phyloP scores from a whole-genome alignment of 2,888 invertebrate genomes.

The Augiades crinisus region DNA sequence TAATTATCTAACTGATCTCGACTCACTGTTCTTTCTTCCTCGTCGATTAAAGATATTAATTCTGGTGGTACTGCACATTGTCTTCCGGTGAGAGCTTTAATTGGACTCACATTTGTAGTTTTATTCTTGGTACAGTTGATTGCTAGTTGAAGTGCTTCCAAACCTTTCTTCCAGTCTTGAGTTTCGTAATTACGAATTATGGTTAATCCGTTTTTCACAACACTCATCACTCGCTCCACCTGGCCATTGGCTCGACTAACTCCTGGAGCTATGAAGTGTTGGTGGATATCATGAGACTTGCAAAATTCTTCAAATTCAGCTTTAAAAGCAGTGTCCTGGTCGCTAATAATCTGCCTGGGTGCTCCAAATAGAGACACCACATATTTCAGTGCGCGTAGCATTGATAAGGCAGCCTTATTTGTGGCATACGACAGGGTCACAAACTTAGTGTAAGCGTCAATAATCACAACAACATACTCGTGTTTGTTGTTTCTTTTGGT shows the following conservation, averaged over 20 bases:
- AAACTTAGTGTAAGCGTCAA: slow-evolving; percentile 30
- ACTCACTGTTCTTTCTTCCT: slow-evolving; percentile 1
- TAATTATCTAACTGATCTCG: slow-evolving; percentile 9
- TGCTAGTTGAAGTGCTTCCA: slow-evolving; percentile 25
- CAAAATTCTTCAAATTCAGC: slow-evolving; percentile 31
- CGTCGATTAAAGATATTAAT: slow-evolving; percentile 14
- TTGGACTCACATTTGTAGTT: slow-evolving; percentile 28
- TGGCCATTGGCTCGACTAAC: slow-evolving; percentile 36
- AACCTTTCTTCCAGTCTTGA: slow-evolving; percentile 25
- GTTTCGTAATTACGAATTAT: slow-evolving; percentile 35
- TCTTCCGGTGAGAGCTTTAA: slow-evolving; percentile 28
- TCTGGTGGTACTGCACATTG: slow-evolving; percentile 28
- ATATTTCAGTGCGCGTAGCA: slow-evolving; percentile 21
- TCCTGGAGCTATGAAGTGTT: slow-evolving; percentile 30
- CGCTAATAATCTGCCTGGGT: slow-evolving; percentile 30
- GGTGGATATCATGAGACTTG: slow-evolving; percentile 25
- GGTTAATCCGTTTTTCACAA: slow-evolving; percentile 24
- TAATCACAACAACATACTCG: slow-evolving; percentile 32
- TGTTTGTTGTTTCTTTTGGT: slow-evolving; percentile 20
- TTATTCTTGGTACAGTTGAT: slow-evolving; percentile 31
- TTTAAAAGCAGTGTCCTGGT: slow-evolving; percentile 32
- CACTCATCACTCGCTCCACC: slow-evolving; percentile 27
- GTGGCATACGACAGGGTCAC: slow-evolving; percentile 13
- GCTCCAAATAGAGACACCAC: slow-evolving; percentile 28
- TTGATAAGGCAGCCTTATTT: slow-evolving; percentile 16